Evolutionary conservation across 2,113 vertebrate species (phyloP).

Genomic region (Gadus chalcogrammus): DNA sequence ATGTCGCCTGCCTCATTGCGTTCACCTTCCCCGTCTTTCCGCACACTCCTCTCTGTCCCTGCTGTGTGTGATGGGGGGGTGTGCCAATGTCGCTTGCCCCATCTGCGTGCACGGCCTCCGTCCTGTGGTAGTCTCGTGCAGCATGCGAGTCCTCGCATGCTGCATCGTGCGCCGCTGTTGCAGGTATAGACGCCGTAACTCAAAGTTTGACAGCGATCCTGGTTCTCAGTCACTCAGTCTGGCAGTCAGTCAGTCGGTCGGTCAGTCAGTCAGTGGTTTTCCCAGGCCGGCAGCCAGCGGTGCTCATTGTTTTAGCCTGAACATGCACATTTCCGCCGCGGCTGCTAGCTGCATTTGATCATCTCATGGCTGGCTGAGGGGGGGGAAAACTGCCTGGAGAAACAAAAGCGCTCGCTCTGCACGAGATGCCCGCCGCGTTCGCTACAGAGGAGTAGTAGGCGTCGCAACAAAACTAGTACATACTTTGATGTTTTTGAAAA

Average conservation of each 20-base stretch:
- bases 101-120: background rate
- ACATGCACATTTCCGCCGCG: conserved; percentile 53
- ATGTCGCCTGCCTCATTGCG: conserved; percentile 22
- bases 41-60: conserved; percentile 17
- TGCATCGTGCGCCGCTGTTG: background rate
- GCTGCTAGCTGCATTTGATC: conserved; percentile 41
- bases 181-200: no score
- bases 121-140: background rate
- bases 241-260: no score
- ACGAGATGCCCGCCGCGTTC: conserved; percentile 4
- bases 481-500: no score
- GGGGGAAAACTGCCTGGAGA: conserved; percentile 25
- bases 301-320: conserved; percentile 48
- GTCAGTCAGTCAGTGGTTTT: conserved; percentile 50
- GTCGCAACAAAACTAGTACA: no score
- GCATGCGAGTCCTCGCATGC: background rate
- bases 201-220: conserved; percentile 47
- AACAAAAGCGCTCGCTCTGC: conserved; percentile 10
- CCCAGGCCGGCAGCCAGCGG: conserved; percentile 43
- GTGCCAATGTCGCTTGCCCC: conserved; percentile 1
- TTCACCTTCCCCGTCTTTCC: background rate
- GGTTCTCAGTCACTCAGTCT: conserved; percentile 45
- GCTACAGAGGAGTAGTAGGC: background rate
- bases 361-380: conserved; percentile 35
- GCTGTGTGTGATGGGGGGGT: no score